Conservation (phyloP, 2,888 invertebrate genomes). For the Apamea epomidion region DNA sequence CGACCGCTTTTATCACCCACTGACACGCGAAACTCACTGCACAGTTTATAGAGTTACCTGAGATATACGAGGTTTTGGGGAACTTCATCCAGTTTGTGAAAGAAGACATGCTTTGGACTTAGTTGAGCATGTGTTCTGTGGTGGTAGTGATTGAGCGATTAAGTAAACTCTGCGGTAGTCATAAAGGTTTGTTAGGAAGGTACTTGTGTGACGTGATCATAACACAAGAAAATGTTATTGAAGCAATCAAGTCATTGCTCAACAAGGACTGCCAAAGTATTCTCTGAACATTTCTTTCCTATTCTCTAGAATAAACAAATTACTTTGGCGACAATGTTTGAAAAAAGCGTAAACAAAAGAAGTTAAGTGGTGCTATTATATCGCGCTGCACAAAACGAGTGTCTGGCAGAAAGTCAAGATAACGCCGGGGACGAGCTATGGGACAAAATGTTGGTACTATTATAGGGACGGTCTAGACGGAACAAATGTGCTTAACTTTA, state of each 20-base stretch:
- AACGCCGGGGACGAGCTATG: slow-evolving; percentile 26
- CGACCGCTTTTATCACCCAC: slow-evolving; percentile 42
- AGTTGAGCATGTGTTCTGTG: not conserved
- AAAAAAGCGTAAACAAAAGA: slow-evolving; percentile 26
- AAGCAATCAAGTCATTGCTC: not conserved
- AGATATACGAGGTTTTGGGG: slow-evolving; percentile 3
- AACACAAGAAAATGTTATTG: not conserved
- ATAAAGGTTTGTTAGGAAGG: not conserved
- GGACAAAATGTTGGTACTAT: slow-evolving; percentile 45
- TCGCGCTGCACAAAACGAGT: slow-evolving; percentile 34
- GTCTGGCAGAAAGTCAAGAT: slow-evolving; percentile 54
- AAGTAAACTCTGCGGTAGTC: not conserved
- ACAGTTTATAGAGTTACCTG: not conserved
- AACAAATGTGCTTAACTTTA: slow-evolving; percentile 42
- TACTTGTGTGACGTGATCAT: not conserved
- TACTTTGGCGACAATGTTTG: slow-evolving; percentile 15
- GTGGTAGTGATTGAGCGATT: not conserved
- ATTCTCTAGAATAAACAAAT: slow-evolving; percentile 11
- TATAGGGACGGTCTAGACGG: slow-evolving; percentile 46
- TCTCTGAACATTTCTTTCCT: not conserved
- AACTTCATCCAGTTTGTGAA: slow-evolving; percentile 1
- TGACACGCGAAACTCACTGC: slow-evolving; percentile 45
- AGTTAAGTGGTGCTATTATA: slow-evolving; percentile 48
- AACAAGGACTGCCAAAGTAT: not conserved
- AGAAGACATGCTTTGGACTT: not conserved